Evolutionary conservation across 2,113 vertebrate species (phyloP).

Genomic region (Arvicanthis niloticus): DNA sequence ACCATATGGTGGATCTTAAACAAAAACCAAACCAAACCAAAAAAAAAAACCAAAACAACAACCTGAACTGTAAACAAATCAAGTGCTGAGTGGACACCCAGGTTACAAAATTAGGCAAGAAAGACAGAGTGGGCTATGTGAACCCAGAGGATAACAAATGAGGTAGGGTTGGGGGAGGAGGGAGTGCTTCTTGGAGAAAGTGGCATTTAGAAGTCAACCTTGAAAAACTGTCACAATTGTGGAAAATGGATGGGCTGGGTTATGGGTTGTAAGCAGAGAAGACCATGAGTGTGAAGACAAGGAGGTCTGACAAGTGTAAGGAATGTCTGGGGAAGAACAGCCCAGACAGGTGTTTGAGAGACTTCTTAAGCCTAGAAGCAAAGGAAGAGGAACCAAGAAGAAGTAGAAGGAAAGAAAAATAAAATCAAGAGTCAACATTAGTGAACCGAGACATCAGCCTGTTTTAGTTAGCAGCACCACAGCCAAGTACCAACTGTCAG

Average conservation of each 20-base stretch:
- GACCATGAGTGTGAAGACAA: neutral
- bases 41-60: neutral
- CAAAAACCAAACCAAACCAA: neutral
- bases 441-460: constrained; percentile 15
- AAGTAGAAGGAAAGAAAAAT: constrained; percentile 23
- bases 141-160: neutral
- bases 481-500: neutral
- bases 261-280: neutral
- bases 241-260: neutral
- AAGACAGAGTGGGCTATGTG: neutral
- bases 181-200: neutral
- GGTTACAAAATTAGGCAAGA: constrained; percentile 4
- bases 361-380: constrained; percentile 18
- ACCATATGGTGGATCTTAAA: neutral
- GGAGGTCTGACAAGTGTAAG: neutral
- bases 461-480: neutral
- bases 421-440: constrained; percentile 24
- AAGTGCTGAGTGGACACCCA: neutral
- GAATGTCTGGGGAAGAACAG: neutral
- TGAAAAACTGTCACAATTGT: constrained; percentile 10
- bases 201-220: neutral
- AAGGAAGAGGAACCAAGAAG: constrained; percentile 15
- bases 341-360: neutral
- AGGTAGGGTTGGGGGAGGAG: neutral
- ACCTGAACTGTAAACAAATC: neutral